A percentile compares a stretch with the other conserved stretches of the same genome.
phyloP scores from a whole-genome alignment of 2,797 vertebrate genomes.

The Platyrinchus mystaceus region DNA sequence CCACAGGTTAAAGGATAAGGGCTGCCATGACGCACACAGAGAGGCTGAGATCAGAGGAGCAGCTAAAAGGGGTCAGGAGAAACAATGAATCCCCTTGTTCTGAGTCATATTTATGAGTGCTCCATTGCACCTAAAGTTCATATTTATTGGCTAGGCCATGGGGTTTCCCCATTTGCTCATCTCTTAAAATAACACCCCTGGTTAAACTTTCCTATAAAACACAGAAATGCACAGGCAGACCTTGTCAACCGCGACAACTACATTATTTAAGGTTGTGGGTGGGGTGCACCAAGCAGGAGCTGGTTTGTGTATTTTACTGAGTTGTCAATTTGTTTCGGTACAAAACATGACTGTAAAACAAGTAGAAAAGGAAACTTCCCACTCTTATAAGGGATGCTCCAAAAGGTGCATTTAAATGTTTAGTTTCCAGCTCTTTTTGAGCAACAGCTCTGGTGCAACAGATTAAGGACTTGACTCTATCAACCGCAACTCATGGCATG shows the following conservation, averaged over 20 bases:
- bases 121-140: conserved; percentile 78
- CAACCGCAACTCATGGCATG: background rate
- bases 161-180: conserved; percentile 81
- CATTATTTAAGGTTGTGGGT: conserved; percentile 63
- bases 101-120: conserved; percentile 77
- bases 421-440: background rate
- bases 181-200: conserved; percentile 80
- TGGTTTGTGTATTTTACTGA: conserved; percentile 37
- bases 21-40: conserved; percentile 73
- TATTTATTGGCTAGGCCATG: conserved; percentile 76
- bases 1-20: conserved; percentile 76
- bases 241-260: conserved; percentile 65
- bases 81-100: conserved; percentile 82
- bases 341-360: background rate
- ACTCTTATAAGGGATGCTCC: background rate
- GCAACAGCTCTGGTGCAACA: background rate
- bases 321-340: conserved; percentile 27
- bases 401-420: background rate
- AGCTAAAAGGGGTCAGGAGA: conserved; percentile 56
- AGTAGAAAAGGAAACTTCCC: background rate
- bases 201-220: conserved; percentile 74
- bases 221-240: conserved; percentile 52
- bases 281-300: background rate
- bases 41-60: conserved; percentile 75
- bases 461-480: background rate